phyloP scores from a whole-genome alignment of 2,113 vertebrate species.

The Cryptomyrus ogoouensis region DNA sequence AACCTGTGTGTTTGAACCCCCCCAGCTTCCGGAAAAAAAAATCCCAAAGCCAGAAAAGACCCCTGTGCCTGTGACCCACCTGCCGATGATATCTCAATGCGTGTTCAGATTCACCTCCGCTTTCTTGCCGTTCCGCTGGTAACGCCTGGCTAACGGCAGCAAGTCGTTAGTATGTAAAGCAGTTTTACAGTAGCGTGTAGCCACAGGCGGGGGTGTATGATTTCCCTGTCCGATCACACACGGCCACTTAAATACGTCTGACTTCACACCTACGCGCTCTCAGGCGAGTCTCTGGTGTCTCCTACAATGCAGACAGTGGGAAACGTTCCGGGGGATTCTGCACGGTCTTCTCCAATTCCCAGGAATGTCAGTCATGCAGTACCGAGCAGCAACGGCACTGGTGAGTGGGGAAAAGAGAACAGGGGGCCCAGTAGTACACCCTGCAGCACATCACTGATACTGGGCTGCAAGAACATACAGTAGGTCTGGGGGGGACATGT shows the following conservation, averaged over 20 bases:
- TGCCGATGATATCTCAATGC: neutral
- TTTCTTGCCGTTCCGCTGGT: neutral
- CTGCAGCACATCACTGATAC: neutral
- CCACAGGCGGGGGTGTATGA: neutral
- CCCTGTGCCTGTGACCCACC: neutral
- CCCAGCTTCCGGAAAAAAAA: neutral
- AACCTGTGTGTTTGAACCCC: slow-evolving; percentile 35
- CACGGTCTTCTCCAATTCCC: neutral
- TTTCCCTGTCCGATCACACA: neutral
- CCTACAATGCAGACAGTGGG: neutral
- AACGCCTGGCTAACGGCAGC: neutral
- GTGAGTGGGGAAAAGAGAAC: neutral
- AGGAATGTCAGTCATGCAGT: slow-evolving; percentile 10
- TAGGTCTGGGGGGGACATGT: neutral
- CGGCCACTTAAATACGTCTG: neutral
- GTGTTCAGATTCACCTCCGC: neutral
- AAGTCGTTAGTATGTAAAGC: neutral
- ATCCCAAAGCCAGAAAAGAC: neutral
- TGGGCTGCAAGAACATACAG: neutral
- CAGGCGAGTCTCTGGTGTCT: neutral
- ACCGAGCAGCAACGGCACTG: neutral
- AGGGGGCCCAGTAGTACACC: neutral
- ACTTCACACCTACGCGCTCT: neutral
- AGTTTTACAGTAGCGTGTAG: neutral
- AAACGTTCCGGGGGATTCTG: neutral